phyloP scores from a whole-genome alignment of 2,797 vertebrate species.

The Spinus olivaceus region DNA sequence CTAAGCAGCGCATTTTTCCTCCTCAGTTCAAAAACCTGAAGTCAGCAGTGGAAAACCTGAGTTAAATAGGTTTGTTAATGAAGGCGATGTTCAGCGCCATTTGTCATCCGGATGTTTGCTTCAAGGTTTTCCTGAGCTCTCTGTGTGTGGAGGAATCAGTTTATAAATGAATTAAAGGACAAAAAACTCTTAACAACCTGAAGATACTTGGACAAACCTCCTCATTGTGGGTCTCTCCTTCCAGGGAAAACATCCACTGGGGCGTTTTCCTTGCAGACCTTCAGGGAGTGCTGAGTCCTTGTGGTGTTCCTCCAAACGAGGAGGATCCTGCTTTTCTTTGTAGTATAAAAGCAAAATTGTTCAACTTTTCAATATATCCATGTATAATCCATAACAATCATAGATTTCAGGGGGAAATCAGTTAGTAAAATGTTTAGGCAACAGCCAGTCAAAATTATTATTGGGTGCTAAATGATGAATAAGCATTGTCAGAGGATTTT shows the following conservation, averaged over 20 bases:
- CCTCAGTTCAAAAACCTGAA: neutral
- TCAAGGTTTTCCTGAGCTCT: neutral
- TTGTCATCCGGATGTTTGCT: accelerated
- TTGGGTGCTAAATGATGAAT: neutral
- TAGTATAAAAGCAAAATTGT: neutral
- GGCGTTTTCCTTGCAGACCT: neutral
- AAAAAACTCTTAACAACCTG: neutral
- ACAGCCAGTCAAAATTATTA: neutral
- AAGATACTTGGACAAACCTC: neutral
- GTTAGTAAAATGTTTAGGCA: neutral
- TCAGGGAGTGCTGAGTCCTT: neutral
- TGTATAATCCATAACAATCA: neutral
- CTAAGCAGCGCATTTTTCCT: neutral
- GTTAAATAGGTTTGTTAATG: neutral
- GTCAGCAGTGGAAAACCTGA: neutral
- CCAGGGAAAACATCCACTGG: neutral
- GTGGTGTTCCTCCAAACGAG: neutral
- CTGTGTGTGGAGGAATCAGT: neutral
- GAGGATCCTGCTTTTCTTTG: neutral
- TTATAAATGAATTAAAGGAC: neutral
- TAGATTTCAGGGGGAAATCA: neutral
- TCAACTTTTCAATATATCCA: neutral
- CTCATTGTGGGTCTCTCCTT: accelerated
- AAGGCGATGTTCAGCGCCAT: accelerated
- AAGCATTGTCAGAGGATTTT: neutral